Percentiles rank a stretch among this genome's conserved stretches.
Conservation (phyloP, 2,888 invertebrate species). For the Tineola bisselliella region DNA sequence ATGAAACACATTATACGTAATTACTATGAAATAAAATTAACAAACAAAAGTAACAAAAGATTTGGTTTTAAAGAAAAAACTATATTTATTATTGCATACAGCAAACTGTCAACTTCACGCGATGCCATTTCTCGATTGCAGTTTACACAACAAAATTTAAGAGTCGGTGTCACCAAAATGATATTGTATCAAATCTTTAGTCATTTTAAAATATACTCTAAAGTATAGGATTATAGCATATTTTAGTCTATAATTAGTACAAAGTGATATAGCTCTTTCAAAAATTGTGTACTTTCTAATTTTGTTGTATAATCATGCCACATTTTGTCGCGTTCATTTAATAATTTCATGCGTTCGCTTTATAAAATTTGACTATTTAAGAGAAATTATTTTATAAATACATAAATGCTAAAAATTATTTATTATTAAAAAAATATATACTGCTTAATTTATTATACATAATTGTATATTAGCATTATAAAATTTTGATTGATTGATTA, state of each 20-base stretch:
- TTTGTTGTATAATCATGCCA: conserved; percentile 1
- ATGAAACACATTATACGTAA: neutral
- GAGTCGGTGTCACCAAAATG: neutral
- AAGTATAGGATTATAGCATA: neutral
- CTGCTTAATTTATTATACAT: too few relatives aligned
- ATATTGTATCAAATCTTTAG: neutral
- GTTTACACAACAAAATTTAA: neutral
- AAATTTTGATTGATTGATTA: too few relatives aligned
- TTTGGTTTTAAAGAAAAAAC: neutral
- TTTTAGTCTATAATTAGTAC: neutral
- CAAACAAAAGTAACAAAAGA: neutral
- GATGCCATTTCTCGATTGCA: conserved; percentile 10
- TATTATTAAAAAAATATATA: too few relatives aligned
- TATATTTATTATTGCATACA: conserved; percentile 5
- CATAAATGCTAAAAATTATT: too few relatives aligned
- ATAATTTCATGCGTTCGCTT: neutral
- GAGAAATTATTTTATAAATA: too few relatives aligned
- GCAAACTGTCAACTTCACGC: conserved; percentile 12
- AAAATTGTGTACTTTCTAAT: neutral
- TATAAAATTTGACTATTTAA: too few relatives aligned
- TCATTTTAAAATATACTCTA: neutral
- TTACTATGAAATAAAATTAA: neutral
- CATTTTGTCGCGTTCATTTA: neutral
- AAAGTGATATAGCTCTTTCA: neutral
- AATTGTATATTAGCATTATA: too few relatives aligned